These are phyloP conservation scores for Muscidifurax raptorellus DNA, from an alignment of 1,140 invertebrate species.

Conservation along the genomic window DNA sequence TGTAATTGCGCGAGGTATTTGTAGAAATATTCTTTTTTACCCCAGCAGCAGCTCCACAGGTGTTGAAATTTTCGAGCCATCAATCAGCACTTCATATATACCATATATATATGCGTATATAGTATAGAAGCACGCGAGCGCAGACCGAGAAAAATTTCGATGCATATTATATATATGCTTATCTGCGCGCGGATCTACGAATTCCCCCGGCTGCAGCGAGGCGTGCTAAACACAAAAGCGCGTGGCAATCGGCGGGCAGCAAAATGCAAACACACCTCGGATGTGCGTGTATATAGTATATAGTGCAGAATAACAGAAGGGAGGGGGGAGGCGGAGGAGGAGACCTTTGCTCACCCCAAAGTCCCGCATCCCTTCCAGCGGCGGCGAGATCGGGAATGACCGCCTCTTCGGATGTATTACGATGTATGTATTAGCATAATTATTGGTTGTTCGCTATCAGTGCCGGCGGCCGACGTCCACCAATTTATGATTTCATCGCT, in stretches of 20 bases:
- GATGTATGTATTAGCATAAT: constrained; percentile 72
- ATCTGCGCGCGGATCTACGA: background rate
- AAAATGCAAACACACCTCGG: constrained; percentile 19
- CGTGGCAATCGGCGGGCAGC: constrained; percentile 11
- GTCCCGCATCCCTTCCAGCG: background rate
- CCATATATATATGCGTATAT: too few species aligned
- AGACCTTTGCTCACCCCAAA: background rate
- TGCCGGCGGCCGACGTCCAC: constrained; percentile 69
- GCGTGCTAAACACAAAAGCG: constrained; percentile 11
- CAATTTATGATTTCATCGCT: constrained; percentile 74
- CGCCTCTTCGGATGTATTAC: constrained; percentile 66
- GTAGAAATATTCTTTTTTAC: background rate
- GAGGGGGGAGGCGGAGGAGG: background rate
- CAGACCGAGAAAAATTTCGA: background rate
- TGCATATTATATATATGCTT: constrained; percentile 1
- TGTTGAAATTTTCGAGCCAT: background rate
- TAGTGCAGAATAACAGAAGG: background rate
- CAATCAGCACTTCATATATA: background rate
- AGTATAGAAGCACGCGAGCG: too few species aligned
- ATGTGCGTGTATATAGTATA: background rate
- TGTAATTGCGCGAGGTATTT: background rate
- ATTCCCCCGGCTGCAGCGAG: background rate
- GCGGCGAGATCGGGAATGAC: constrained; percentile 53
- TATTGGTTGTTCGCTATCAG: constrained; percentile 72
- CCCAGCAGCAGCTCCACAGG: background rate